Evolutionary conservation across 1,140 invertebrate species (phyloP).

Genomic region (Ooceraea biroi): DNA sequence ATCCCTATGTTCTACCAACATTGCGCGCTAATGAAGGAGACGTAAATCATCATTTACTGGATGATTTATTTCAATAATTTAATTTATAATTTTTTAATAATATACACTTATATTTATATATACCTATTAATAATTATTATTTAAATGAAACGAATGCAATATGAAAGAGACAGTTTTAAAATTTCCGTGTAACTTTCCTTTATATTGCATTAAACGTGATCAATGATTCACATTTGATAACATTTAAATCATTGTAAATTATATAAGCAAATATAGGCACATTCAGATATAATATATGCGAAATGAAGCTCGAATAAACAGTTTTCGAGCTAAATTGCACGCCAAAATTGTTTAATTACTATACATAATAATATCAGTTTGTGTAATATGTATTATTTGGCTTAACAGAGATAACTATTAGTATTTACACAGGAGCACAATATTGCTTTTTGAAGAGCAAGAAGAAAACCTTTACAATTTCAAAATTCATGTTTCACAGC

Average conservation of each 20-base stretch:
- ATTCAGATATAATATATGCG: slow-evolving; percentile 21
- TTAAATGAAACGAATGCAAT: not conserved
- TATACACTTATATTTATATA: too few relatives aligned
- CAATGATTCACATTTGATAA: not conserved
- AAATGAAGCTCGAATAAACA: not conserved
- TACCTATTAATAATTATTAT: not conserved
- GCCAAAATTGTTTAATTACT: slow-evolving; percentile 25
- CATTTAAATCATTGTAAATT: not conserved
- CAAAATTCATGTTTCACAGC: slow-evolving; percentile 38
- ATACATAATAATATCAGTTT: not conserved
- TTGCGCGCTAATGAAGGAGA: not conserved
- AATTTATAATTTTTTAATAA: slow-evolving; percentile 5
- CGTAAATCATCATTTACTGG: not conserved
- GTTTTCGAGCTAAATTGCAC: not conserved
- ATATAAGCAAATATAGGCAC: not conserved
- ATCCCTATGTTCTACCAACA: not conserved
- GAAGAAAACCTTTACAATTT: slow-evolving; percentile 30
- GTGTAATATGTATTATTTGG: not conserved
- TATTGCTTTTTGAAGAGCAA: not conserved
- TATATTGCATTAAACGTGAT: not conserved
- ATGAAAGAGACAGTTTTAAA: not conserved
- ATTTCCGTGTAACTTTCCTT: not conserved
- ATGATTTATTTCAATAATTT: not conserved
- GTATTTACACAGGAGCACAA: not conserved
- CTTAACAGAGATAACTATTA: slow-evolving; percentile 1